Evolutionary conservation across 2,888 invertebrate genomes (phyloP).

Genomic region (Dione vanillae): DNA sequence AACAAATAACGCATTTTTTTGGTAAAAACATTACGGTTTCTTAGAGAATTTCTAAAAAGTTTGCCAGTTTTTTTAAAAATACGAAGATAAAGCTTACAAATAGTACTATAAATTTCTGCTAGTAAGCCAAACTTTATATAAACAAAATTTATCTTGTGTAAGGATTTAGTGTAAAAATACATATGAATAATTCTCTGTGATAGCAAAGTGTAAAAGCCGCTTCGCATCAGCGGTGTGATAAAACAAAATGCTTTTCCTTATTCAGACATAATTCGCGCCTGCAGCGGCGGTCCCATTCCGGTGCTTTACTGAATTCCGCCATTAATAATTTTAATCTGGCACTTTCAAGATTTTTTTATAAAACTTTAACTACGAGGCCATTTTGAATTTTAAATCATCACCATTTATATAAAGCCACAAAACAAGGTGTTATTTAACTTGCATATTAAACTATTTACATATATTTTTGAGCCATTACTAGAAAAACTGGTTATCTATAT

Average conservation of each 20-base stretch:
- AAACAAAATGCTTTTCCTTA: slow-evolving; percentile 48
- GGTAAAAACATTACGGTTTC: neutral
- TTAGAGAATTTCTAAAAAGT: neutral
- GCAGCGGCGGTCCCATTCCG: slow-evolving; percentile 25
- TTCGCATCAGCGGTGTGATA: slow-evolving; percentile 43
- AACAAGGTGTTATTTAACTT: neutral
- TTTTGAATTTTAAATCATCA: slow-evolving; percentile 3
- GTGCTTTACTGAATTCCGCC: slow-evolving; percentile 44
- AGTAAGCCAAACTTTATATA: neutral
- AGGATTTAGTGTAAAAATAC: neutral
- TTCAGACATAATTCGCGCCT: slow-evolving; percentile 41
- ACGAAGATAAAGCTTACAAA: too few relatives aligned
- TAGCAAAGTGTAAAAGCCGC: slow-evolving; percentile 29
- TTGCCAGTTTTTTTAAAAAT: neutral
- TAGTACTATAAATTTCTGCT: too few relatives aligned
- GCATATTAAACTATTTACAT: slow-evolving; percentile 10
- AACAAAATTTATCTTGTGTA: neutral
- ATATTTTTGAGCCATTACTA: neutral
- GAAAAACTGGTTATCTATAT: neutral
- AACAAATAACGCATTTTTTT: neutral
- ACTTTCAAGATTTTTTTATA: neutral
- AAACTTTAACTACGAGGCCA: neutral
- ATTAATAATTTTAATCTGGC: slow-evolving; percentile 19
- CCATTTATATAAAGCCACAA: neutral
- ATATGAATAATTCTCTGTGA: neutral